Evolutionary conservation across 64 coral and sea anemone genomes (phyloP).

Genomic region (Exaiptasia diaphana): DNA sequence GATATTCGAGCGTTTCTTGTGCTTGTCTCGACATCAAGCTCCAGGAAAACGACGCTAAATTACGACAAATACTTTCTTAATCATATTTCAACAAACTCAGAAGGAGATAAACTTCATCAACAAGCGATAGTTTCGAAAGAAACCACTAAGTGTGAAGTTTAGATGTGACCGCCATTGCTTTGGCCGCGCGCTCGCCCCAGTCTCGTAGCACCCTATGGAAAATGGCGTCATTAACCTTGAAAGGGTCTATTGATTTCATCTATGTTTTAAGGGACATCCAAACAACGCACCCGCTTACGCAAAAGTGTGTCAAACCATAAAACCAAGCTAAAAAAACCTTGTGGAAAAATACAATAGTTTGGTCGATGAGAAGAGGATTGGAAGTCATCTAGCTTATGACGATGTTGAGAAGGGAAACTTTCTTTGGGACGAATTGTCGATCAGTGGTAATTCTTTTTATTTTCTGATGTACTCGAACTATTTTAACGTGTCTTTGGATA

Average conservation of each 20-base stretch:
- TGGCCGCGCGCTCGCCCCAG: too few species aligned
- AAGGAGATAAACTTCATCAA: too few species aligned
- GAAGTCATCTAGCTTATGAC: neutral
- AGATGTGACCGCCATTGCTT: too few species aligned
- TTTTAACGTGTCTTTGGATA: too few species aligned
- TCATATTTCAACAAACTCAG: too few species aligned
- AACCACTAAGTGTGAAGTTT: too few species aligned
- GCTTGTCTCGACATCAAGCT: neutral
- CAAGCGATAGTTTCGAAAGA: too few species aligned
- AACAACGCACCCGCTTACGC: slow-evolving; percentile 5
- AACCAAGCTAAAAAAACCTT: neutral
- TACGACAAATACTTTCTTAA: too few species aligned
- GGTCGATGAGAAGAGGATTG: neutral
- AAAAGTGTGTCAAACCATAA: neutral
- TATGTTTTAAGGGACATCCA: neutral
- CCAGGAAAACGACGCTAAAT: too few species aligned
- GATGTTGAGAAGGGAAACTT: slow-evolving; percentile 2
- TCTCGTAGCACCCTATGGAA: too few species aligned
- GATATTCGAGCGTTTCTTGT: neutral
- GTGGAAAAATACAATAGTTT: neutral
- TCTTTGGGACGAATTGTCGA: neutral
- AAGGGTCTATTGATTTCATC: neutral
- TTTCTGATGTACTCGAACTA: neutral
- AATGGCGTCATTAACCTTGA: too few species aligned
- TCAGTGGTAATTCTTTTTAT: neutral